A percentile compares a stretch with the other conserved stretches of the same genome.
phyloP scores from a whole-genome alignment of 2,113 vertebrate genomes.

The Myodes glareolus region DNA sequence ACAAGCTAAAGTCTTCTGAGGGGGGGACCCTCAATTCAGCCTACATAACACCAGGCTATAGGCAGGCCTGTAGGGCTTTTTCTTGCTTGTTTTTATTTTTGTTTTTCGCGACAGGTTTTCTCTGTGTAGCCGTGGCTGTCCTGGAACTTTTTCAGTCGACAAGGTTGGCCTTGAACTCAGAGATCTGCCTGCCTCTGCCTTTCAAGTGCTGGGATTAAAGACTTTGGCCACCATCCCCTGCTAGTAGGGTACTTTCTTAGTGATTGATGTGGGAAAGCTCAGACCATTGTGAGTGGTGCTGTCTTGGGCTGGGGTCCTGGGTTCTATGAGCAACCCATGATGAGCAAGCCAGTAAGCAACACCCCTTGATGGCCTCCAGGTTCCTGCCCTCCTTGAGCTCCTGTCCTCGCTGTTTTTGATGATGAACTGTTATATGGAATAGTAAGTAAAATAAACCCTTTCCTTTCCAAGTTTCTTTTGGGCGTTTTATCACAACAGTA shows the following conservation, averaged over 20 bases:
- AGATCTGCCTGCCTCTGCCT: background rate
- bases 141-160: background rate
- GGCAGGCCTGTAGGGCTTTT: background rate
- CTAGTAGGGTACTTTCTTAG: background rate
- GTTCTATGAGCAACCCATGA: background rate
- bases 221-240: background rate
- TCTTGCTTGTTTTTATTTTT: background rate
- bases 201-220: background rate
- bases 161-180: background rate
- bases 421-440: background rate
- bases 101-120: background rate
- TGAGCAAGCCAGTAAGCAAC: background rate
- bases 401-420: background rate
- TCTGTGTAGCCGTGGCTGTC: background rate
- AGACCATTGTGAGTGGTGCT: background rate
- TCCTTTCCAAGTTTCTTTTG: background rate
- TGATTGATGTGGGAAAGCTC: background rate
- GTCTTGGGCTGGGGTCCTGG: background rate
- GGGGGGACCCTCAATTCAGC: background rate
- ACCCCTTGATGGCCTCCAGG: background rate
- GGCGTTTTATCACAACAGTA: background rate
- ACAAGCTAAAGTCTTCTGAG: background rate
- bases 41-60: background rate
- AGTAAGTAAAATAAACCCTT: background rate
- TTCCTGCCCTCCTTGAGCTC: background rate